A percentile compares a stretch with the other conserved stretches of the same genome.
Evolutionary conservation across 2,888 invertebrate species (phyloP).

Genomic region (Odontocerum albicorne): DNA sequence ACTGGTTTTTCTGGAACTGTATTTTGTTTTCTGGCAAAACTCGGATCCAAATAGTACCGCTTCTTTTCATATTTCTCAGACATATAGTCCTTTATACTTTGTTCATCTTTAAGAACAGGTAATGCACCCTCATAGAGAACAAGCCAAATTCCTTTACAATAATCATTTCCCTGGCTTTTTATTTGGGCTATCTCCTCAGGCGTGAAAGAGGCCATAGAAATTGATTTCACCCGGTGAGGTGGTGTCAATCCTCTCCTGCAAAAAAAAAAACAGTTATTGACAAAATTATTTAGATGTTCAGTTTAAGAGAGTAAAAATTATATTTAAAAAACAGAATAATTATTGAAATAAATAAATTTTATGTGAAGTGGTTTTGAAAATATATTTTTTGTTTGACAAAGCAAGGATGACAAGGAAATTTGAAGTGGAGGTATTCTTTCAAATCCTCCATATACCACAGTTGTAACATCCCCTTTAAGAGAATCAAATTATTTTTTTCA

Average conservation of each 20-base stretch:
- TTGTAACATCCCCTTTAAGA: no score
- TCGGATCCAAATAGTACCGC: conserved; percentile 48
- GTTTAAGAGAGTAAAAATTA: no score
- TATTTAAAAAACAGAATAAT: neutral
- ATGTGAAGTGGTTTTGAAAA: no score
- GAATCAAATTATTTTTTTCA: no score
- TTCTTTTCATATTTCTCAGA: conserved; percentile 94
- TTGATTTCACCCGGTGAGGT: conserved; percentile 97
- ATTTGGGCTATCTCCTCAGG: conserved; percentile 93
- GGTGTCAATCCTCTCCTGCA: conserved; percentile 95
- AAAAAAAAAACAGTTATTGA: conserved; percentile 39
- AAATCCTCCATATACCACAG: no score
- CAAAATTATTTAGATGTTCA: no score
- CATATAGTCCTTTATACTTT: conserved; percentile 91
- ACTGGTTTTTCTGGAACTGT: conserved; percentile 14
- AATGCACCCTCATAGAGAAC: conserved; percentile 80
- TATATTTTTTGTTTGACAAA: no score
- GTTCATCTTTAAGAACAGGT: conserved; percentile 81
- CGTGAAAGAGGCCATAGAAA: conserved; percentile 97
- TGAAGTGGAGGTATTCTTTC: no score
- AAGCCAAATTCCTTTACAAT: conserved; percentile 90
- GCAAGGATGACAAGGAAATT: no score
- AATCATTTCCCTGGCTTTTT: conserved; percentile 88
- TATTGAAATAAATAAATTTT: no score
- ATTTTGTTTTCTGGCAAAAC: conserved; percentile 5